A percentile compares a stretch with the other conserved stretches of the same genome.
These are phyloP conservation scores for Lapara coniferarum DNA, from an alignment of 2,888 invertebrate species.

Conservation along the genomic window DNA sequence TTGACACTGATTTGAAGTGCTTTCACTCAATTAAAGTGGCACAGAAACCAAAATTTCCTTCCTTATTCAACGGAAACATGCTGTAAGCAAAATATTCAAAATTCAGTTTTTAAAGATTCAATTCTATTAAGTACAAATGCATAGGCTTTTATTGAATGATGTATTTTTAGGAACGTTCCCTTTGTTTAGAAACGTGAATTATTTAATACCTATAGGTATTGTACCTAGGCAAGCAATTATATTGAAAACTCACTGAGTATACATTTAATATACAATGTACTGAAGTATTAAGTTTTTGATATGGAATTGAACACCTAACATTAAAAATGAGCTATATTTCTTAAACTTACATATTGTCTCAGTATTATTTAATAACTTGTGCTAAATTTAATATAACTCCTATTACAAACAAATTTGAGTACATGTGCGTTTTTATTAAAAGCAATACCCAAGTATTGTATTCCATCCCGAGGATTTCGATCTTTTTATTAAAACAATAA, in stretches of 20 bases:
- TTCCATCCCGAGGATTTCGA: slow-evolving; percentile 20
- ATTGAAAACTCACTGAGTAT: slow-evolving; percentile 24
- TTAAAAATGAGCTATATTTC: slow-evolving; percentile 32
- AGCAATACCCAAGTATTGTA: slow-evolving; percentile 1
- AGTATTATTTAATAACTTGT: slow-evolving; percentile 56
- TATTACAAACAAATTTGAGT: slow-evolving; percentile 32
- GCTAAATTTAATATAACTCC: slow-evolving; percentile 10
- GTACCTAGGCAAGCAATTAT: not conserved
- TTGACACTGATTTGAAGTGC: too few relatives aligned
- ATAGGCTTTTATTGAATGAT: not conserved
- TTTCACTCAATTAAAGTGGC: not conserved
- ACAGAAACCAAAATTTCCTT: not conserved
- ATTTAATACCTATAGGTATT: not conserved
- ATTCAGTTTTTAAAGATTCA: not conserved
- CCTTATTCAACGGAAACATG: not conserved
- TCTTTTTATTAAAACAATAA: slow-evolving; percentile 28
- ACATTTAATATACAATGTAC: slow-evolving; percentile 22
- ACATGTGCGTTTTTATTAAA: slow-evolving; percentile 30
- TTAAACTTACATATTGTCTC: slow-evolving; percentile 74
- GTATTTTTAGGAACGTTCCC: not conserved
- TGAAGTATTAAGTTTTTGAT: slow-evolving; percentile 33
- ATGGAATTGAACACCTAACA: slow-evolving; percentile 49
- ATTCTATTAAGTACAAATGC: slow-evolving; percentile 41
- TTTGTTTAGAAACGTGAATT: not conserved
- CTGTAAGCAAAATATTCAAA: slow-evolving; percentile 27